A percentile compares a stretch with the other conserved stretches of the same genome.
These are phyloP conservation scores for Clarias magur DNA, from an alignment of 2,113 vertebrate genomes.

Conservation along the genomic window DNA sequence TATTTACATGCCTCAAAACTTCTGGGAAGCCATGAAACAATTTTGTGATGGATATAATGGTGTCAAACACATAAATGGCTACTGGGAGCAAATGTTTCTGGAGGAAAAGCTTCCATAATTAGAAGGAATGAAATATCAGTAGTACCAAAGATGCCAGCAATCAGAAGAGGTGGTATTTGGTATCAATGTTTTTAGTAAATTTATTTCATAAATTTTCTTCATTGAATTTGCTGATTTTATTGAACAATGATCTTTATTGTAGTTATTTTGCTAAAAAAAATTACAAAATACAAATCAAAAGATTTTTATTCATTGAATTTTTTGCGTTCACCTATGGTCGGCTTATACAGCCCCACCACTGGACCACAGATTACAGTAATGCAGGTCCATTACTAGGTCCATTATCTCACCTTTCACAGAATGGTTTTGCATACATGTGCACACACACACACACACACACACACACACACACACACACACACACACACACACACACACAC, in stretches of 20 bases:
- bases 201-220: too few relatives aligned
- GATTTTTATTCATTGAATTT: not conserved
- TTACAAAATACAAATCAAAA: not conserved
- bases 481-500: not conserved
- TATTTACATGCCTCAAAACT: conserved; percentile 40
- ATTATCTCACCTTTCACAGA: not conserved
- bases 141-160: not conserved
- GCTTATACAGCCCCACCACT: not conserved
- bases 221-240: not conserved
- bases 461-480: too few relatives aligned
- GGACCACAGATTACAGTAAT: not conserved
- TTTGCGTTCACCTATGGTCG: not conserved
- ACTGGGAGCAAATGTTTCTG: conserved; percentile 53
- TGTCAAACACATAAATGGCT: conserved; percentile 17
- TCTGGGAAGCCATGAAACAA: conserved; percentile 42
- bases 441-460: not conserved
- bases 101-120: conserved; percentile 43
- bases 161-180: not conserved
- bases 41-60: conserved; percentile 46
- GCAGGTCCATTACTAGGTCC: not conserved
- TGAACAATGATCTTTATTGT: not conserved
- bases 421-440: not conserved
- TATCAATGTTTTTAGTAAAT: conserved; percentile 6
- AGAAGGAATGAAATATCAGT: not conserved
- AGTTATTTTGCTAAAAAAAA: not conserved